A percentile compares a stretch with the other conserved stretches of the same genome.
These are phyloP conservation scores for Lamellibrachia columna DNA, from an alignment of 2,888 invertebrate species.

Conservation along the genomic window DNA sequence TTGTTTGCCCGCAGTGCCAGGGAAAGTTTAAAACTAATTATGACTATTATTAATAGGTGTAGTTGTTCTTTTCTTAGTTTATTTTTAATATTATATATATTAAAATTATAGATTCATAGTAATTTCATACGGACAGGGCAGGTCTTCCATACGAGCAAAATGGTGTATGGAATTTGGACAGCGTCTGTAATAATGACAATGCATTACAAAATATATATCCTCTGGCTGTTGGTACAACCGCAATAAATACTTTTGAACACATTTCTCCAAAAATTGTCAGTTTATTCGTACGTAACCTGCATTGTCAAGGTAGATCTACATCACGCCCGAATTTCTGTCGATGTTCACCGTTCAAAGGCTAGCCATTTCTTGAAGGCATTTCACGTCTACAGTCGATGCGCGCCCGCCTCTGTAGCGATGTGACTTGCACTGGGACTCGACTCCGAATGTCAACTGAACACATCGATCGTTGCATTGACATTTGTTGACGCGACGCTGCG, in stretches of 20 bases:
- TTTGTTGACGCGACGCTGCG: neutral
- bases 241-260: neutral
- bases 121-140: too few relatives aligned
- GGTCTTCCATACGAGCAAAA: too few relatives aligned
- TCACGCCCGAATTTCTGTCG: neutral
- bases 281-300: neutral
- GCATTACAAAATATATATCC: too few relatives aligned
- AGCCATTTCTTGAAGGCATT: neutral
- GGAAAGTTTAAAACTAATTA: too few relatives aligned
- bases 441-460: neutral
- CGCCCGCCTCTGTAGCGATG: neutral
- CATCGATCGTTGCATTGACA: constrained; percentile 4
- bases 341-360: neutral
- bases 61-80: too few relatives aligned
- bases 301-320: neutral
- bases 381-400: neutral
- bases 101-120: too few relatives aligned
- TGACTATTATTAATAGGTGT: too few relatives aligned
- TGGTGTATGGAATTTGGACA: too few relatives aligned
- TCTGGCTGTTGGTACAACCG: too few relatives aligned
- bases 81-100: too few relatives aligned
- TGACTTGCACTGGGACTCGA: neutral
- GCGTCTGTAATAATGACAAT: too few relatives aligned
- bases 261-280: neutral
- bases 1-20: too few relatives aligned